Base-by-base conservation (phyloP, 2,888 invertebrate genomes). In the Ctenicera cuprea region DNA sequence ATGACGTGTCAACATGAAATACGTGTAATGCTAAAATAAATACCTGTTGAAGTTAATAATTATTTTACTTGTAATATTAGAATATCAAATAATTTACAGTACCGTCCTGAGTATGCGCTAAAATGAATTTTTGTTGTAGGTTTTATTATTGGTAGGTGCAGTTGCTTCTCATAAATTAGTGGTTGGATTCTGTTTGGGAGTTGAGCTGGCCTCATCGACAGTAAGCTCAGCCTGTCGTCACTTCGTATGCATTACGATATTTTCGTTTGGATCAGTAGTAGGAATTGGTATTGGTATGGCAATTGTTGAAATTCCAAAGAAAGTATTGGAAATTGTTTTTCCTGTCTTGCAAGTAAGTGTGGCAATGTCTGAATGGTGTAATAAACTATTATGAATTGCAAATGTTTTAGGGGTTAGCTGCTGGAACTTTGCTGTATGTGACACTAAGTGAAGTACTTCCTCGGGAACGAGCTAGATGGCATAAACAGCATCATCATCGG, bases 81-180 rank as follows among this genome's bases (percentile, higher is more conserved):
- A n/a, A n/a, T n/a, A n/a, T n/a, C n/a, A n/a, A n/a, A n/a, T n/a
- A n/a, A n/a, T n/a, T n/a, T n/a, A n/a, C n/a, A n/a, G n/a, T n/a
- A n/a, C n/a, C n/a, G n/a, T n/a, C n/a, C n/a, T n/a, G n/a, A n/a
- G n/a, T n/a, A n/a, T 54, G 48, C 3, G 7, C 7, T 48, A 48
- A 12, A n/a, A 3, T 48, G 4, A 14, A 52, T 3, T 16, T 18
- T 52, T 62, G n/a, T 87, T 87, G 5, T 85, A 93, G 93, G 92
- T 94, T 0, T 86, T 93, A 0, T 88, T 93, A 16, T 87, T 92
- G 5, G 87, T 92, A 9, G 91, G 89, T 14, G 94, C 93, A 7
- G 93, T 95, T 1, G 91, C 93, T 0, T 92, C 93, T 3, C 95
- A 95, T 87, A 95, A 95, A 87, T 90, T 92, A 78, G 94, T 95